phyloP scores from a whole-genome alignment of 2,113 vertebrate species.

The Fukomys damarensis region DNA sequence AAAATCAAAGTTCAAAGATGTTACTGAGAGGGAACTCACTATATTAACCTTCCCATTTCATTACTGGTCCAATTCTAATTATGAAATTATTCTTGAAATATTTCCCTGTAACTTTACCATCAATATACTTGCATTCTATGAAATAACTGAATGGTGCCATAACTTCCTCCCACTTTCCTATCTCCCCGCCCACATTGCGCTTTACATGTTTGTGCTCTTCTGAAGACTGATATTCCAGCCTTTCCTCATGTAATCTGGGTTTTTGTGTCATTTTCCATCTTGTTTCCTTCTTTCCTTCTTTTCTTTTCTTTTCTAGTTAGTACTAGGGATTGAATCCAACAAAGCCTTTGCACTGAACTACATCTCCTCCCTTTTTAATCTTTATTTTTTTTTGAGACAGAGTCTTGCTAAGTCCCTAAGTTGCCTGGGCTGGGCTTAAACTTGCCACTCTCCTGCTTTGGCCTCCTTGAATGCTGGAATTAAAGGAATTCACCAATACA shows the following conservation, averaged over 20 bases:
- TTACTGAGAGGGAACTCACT: background rate
- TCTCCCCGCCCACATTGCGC: background rate
- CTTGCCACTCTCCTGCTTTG: background rate
- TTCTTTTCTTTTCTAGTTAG: background rate
- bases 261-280: background rate
- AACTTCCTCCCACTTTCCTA: background rate
- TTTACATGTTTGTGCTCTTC: background rate
- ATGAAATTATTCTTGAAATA: background rate
- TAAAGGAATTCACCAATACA: background rate
- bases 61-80: background rate
- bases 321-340: background rate
- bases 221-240: background rate
- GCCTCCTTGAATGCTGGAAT: background rate
- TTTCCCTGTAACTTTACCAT: background rate
- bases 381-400: background rate
- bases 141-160: background rate
- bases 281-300: background rate
- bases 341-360: background rate
- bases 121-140: background rate
- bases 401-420: background rate
- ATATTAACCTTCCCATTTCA: background rate
- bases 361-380: background rate
- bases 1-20: background rate
- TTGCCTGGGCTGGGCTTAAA: background rate
- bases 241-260: background rate